Percentiles rank a stretch among this genome's conserved stretches.
These are phyloP conservation scores for Lepilemur septentrionalis DNA, from an alignment of 2,797 vertebrate species.

Conservation along the genomic window DNA sequence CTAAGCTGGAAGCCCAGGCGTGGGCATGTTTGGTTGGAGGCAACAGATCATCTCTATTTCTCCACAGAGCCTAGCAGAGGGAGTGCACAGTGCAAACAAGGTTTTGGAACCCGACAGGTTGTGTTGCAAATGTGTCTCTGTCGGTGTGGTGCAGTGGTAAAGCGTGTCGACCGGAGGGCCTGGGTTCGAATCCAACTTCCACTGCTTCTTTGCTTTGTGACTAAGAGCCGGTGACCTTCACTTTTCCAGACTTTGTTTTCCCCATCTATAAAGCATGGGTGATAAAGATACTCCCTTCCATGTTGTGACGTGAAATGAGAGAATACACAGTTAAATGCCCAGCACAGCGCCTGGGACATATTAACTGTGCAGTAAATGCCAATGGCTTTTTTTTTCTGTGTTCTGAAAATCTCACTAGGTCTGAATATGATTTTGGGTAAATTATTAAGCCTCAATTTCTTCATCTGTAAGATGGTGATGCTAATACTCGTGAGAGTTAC, in stretches of 20 bases:
- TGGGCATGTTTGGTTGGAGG: background rate
- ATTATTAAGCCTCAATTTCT: background rate
- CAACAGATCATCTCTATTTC: accelerated
- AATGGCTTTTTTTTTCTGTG: accelerated
- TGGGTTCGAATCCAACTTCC: background rate
- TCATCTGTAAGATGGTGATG: background rate
- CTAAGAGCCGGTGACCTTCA: background rate
- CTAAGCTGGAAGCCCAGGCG: background rate
- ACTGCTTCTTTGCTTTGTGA: background rate
- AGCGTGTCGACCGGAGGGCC: background rate
- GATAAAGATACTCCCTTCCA: accelerated
- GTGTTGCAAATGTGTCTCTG: accelerated
- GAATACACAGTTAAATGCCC: accelerated
- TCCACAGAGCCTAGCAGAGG: background rate
- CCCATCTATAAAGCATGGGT: background rate
- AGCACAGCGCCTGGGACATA: background rate
- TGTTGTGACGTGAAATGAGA: background rate
- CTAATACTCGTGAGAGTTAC: background rate
- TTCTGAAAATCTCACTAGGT: background rate
- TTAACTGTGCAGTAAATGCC: accelerated
- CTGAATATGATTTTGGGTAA: background rate
- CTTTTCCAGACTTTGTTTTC: background rate
- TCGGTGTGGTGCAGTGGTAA: background rate
- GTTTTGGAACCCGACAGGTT: background rate
- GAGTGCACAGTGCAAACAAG: accelerated